Evolutionary conservation across 1,140 invertebrate genomes (phyloP).

Genomic region (Sweltsa coloradensis): DNA sequence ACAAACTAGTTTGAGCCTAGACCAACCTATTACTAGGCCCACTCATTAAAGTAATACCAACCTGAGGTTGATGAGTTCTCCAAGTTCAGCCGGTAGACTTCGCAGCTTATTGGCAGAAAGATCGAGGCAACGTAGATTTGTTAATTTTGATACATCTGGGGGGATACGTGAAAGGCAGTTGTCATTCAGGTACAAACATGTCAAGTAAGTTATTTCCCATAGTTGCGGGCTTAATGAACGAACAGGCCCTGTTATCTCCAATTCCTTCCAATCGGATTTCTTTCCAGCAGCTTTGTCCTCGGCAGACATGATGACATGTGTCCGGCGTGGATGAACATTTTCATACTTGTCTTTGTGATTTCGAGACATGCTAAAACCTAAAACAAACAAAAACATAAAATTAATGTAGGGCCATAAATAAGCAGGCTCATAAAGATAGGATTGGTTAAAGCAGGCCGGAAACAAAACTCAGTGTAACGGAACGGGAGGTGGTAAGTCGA

Average conservation of each 20-base stretch:
- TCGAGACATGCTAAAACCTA: conserved; percentile 48
- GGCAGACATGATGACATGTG: conserved; percentile 81
- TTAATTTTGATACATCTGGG: conserved; percentile 70
- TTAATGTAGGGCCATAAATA: background rate
- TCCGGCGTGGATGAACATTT: conserved; percentile 54
- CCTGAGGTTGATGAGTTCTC: conserved; percentile 86
- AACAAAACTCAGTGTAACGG: background rate
- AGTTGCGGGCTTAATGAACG: conserved; percentile 81
- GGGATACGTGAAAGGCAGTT: conserved; percentile 83
- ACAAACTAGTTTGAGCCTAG: no score
- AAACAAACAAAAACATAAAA: conserved; percentile 18
- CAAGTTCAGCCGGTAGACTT: conserved; percentile 86
- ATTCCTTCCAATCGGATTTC: conserved; percentile 75
- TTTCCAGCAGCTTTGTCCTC: conserved; percentile 85
- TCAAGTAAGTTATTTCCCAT: conserved; percentile 83
- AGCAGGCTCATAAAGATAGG: background rate
- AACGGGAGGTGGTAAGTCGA: background rate
- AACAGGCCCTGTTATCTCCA: conserved; percentile 74
- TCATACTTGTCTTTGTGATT: conserved; percentile 58
- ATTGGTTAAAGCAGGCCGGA: background rate
- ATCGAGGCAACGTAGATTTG: conserved; percentile 77
- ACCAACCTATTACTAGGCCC: no score
- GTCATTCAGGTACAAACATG: conserved; percentile 88
- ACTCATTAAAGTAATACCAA: no score
- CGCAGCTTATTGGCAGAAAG: conserved; percentile 89